Conservation (phyloP, 2,888 invertebrate genomes). For the Petrophora chlorosata region DNA sequence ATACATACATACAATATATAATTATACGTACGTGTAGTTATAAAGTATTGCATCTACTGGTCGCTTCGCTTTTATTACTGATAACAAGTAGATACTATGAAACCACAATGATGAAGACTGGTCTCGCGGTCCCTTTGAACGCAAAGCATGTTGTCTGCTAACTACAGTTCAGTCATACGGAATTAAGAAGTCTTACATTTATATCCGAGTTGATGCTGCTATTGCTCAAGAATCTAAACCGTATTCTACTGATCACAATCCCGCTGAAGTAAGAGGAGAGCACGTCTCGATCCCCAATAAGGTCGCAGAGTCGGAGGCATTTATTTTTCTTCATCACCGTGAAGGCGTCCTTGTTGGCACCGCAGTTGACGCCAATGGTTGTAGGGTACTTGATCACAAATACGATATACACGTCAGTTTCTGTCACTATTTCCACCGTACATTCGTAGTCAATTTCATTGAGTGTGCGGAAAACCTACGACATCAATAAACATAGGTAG, state of each 20-base stretch:
- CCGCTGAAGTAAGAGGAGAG: constrained; percentile 53
- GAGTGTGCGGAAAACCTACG: constrained; percentile 67
- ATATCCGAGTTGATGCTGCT: constrained; percentile 71
- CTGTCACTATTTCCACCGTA: constrained; percentile 59
- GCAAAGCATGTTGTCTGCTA: too few species aligned
- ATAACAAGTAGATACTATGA: too few species aligned
- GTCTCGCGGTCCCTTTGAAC: too few species aligned
- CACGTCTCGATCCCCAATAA: constrained; percentile 37
- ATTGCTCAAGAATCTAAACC: constrained; percentile 66
- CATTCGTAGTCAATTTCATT: constrained; percentile 65
- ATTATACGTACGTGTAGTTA: too few species aligned
- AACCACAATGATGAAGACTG: too few species aligned
- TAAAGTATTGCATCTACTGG: too few species aligned
- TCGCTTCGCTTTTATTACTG: too few species aligned
- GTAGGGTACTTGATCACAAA: constrained; percentile 65
- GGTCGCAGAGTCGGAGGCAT: constrained; percentile 60
- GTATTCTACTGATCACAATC: constrained; percentile 49
- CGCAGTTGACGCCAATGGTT: constrained; percentile 53
- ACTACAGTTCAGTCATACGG: too few species aligned
- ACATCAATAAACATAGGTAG: too few species aligned
- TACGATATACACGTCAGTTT: constrained; percentile 44
- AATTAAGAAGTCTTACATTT: constrained; percentile 53
- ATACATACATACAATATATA: too few species aligned
- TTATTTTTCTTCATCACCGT: constrained; percentile 52
- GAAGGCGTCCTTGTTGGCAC: constrained; percentile 55